These are phyloP conservation scores for Sweltsa coloradensis DNA, from an alignment of 1,140 invertebrate genomes.

Conservation along the genomic window DNA sequence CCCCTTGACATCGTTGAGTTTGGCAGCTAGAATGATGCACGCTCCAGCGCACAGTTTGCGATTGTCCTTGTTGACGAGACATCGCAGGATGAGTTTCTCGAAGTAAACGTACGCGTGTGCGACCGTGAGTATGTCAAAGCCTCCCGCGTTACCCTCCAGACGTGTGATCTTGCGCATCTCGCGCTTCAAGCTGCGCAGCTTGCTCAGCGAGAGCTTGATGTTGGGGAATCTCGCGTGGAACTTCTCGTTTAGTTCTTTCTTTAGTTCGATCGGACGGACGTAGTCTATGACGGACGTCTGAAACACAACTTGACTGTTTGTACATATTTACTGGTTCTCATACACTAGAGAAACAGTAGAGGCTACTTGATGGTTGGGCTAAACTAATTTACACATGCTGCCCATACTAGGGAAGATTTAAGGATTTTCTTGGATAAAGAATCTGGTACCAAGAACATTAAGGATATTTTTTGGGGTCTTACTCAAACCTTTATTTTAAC, in stretches of 20 bases:
- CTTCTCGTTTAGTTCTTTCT: constrained; percentile 96
- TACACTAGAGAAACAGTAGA: too few relatives aligned
- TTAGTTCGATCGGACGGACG: constrained; percentile 89
- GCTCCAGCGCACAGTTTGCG: constrained; percentile 90
- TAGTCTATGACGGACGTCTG: constrained; percentile 92
- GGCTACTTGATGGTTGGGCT: too few relatives aligned
- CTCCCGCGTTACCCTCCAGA: constrained; percentile 65
- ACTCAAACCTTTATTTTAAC: too few relatives aligned
- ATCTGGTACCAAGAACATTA: too few relatives aligned
- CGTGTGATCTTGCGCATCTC: constrained; percentile 92
- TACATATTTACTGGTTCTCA: too few relatives aligned
- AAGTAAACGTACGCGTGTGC: constrained; percentile 96
- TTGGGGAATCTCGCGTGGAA: constrained; percentile 92
- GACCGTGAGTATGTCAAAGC: constrained; percentile 77
- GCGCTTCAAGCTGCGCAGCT: constrained; percentile 86
- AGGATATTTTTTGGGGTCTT: too few relatives aligned
- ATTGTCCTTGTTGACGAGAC: constrained; percentile 90
- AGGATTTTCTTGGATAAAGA: too few relatives aligned
- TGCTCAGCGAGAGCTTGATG: constrained; percentile 91
- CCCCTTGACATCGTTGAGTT: constrained; percentile 93
- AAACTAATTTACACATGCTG: too few relatives aligned
- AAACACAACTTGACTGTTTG: constrained; percentile 15
- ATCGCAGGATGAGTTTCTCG: constrained; percentile 87
- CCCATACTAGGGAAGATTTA: too few relatives aligned
- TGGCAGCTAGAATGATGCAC: constrained; percentile 84